Evolutionary conservation across 2,797 vertebrate species (phyloP), one percentile per base, ranked within the genome.

Genomic region (Myotis planiceps): DNA sequence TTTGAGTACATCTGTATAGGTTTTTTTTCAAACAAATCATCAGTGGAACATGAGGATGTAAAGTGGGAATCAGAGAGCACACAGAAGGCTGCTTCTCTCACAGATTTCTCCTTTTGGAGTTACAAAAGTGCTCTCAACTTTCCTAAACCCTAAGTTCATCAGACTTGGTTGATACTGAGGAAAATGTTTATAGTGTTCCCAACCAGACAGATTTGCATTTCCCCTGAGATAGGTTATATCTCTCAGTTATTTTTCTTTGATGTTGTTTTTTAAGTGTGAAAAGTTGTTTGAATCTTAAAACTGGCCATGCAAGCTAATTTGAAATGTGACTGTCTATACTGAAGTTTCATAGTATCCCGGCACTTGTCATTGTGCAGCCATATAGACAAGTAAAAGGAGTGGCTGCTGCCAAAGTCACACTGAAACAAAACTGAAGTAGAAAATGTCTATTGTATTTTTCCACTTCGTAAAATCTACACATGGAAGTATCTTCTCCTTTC

Each of bases 271-370:
- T 10, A 94, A 47, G 7, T 88, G 4, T 88, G n/a, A 1, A 94
- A 96, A 96, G n/a, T 29, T 32, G 3, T 74, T 58, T 89, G 27
- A 68, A 79, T 68, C 93, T 92, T 15, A 68, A 25, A 96, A 93
- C 3, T 4, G 27, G 34, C 29, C 18, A 60, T 63, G 3, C 1
- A 93, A 82, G 19, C 0, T 1, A 85, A 80, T 29, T 88, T 90
- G 32, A 63, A 96, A 86, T 60, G 3, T 81, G 65, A 72, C 74
- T 34, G 63, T 82, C 76, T 93, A 21, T 1, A 75, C 45, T 93
- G 68, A 9, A 21, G 10, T 5, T 92, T 88, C 92, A n/a, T 88
- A 95, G 72, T 45, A 0, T 55, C 9, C 15, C 18, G 3, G 1
- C 12, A 49, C 4, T 51, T 96, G 39, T 29, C 15, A 81, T 16